phyloP scores from a whole-genome alignment of 2,797 vertebrate genomes.

The Benthosema pterotum region DNA sequence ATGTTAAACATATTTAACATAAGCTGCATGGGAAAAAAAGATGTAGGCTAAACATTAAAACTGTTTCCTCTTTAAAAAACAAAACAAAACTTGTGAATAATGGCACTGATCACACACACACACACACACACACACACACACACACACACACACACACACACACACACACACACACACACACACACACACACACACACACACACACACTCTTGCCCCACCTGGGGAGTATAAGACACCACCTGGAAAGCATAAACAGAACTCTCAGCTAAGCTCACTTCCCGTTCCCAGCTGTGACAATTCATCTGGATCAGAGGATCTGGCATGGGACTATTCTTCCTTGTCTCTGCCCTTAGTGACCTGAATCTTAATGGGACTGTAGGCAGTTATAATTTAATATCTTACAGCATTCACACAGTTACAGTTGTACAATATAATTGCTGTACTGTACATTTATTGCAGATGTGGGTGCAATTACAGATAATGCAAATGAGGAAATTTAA shows the following conservation, averaged over 20 bases:
- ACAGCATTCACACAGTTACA: background rate
- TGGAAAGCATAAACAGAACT: conserved; percentile 36
- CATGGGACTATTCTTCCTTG: background rate
- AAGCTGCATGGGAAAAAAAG: too few species aligned
- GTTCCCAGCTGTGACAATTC: conserved; percentile 26
- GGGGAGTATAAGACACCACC: conserved; percentile 24
- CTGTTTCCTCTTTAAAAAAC: too few species aligned
- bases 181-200: background rate
- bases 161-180: background rate
- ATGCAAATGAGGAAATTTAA: background rate
- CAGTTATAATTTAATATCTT: background rate
- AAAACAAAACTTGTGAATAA: too few species aligned
- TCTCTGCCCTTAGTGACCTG: conserved; percentile 11
- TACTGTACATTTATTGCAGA: conserved; percentile 2
- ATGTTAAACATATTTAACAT: too few species aligned
- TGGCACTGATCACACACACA: background rate
- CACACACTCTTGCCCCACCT: conserved; percentile 6
- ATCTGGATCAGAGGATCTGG: conserved; percentile 25
- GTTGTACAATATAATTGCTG: too few species aligned
- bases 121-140: background rate
- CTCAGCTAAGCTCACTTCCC: conserved; percentile 30
- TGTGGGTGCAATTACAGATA: conserved; percentile 5
- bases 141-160: background rate
- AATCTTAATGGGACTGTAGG: background rate
- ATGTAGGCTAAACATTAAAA: too few species aligned